Evolutionary conservation across 1,140 invertebrate species (phyloP).

Genomic region (Rhizoglyphus robini): DNA sequence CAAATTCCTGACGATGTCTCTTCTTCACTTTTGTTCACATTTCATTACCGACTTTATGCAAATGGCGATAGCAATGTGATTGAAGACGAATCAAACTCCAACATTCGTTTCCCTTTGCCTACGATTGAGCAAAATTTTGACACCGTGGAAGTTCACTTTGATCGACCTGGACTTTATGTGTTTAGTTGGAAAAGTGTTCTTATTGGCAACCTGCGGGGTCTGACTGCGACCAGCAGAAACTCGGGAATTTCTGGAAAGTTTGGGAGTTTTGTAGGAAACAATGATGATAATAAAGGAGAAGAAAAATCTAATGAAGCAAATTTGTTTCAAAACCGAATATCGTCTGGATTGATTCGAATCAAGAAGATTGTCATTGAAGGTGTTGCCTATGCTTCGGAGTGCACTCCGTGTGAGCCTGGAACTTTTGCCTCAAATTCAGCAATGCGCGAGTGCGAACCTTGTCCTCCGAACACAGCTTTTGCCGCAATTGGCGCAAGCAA

Average conservation of each 20-base stretch:
- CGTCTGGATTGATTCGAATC: slow-evolving; percentile 10
- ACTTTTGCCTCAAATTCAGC: slow-evolving; percentile 37
- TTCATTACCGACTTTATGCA: slow-evolving; percentile 17
- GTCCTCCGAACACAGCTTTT: slow-evolving; percentile 37
- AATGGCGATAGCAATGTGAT: neutral
- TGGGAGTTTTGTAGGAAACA: neutral
- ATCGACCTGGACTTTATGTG: slow-evolving; percentile 15
- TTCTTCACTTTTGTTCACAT: slow-evolving; percentile 17
- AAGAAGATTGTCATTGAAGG: slow-evolving; percentile 33
- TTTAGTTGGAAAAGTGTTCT: slow-evolving; percentile 17
- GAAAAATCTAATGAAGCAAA: neutral
- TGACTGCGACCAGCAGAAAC: no score
- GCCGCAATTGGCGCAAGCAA: slow-evolving; percentile 33
- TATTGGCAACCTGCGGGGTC: neutral
- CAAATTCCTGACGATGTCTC: slow-evolving; percentile 20
- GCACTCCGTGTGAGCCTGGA: slow-evolving; percentile 42
- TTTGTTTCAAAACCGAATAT: neutral
- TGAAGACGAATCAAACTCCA: slow-evolving; percentile 3
- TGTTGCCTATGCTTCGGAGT: slow-evolving; percentile 45
- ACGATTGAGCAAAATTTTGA: slow-evolving; percentile 18
- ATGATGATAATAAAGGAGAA: neutral
- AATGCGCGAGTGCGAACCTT: slow-evolving; percentile 38
- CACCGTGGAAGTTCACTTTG: neutral
- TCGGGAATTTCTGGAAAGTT: neutral
- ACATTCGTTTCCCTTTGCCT: neutral